Conservation (phyloP, 2,888 invertebrate genomes). For the Plutella xylostella region DNA sequence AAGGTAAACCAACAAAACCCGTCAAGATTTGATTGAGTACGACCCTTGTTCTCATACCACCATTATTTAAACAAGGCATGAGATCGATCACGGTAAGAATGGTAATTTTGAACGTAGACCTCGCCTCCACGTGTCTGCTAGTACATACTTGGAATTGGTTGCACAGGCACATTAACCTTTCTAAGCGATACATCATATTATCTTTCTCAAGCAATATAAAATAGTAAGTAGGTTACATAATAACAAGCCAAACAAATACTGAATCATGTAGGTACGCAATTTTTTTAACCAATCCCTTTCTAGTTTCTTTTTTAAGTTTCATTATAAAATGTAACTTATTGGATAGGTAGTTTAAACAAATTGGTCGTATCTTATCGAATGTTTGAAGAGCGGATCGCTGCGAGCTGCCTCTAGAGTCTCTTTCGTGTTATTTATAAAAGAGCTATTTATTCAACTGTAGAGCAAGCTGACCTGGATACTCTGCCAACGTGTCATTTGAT, state of each 20-base stretch:
- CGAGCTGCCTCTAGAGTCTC: constrained; percentile 27
- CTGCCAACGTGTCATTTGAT: constrained; percentile 41
- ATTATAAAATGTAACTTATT: too few species aligned
- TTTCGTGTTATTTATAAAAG: constrained; percentile 57
- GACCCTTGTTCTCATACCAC: constrained; percentile 28
- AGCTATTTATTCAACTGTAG: constrained; percentile 61
- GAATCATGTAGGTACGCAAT: too few species aligned
- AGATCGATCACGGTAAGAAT: constrained; percentile 48
- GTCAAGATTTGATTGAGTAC: constrained; percentile 50
- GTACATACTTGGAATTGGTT: constrained; percentile 28
- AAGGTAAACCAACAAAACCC: constrained; percentile 31
- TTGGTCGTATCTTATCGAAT: constrained; percentile 29
- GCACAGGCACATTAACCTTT: too few species aligned
- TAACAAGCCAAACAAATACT: too few species aligned
- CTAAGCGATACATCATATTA: constrained; percentile 33
- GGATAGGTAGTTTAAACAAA: constrained; percentile 37
- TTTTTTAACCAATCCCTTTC: too few species aligned
- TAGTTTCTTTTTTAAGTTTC: too few species aligned
- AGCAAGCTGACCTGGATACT: constrained; percentile 50
- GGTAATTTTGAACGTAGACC: constrained; percentile 33
- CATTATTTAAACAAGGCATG: constrained; percentile 54
- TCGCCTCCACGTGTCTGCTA: constrained; percentile 20
- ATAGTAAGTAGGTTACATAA: too few species aligned
- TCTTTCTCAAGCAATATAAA: constrained; percentile 36
- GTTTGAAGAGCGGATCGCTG: constrained; percentile 23